phyloP scores from a whole-genome alignment of 2,888 invertebrate species.

The Epicampocera succincta region DNA sequence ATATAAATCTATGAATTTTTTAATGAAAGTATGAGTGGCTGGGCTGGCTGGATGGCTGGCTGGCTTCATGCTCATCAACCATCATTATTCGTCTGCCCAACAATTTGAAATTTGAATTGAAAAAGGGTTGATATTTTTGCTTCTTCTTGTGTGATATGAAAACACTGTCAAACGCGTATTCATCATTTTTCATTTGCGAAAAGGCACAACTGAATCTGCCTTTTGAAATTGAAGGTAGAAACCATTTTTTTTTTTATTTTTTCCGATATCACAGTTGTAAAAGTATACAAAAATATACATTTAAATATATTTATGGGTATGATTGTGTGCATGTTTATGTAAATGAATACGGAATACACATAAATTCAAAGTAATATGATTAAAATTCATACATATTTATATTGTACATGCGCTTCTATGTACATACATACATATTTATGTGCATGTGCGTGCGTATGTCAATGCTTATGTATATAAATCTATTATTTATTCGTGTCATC shows the following conservation, averaged over 20 bases:
- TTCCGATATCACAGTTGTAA: not conserved
- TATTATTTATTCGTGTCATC: constrained; percentile 48
- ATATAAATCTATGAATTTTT: constrained; percentile 32
- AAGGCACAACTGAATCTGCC: not conserved
- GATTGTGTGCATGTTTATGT: not conserved
- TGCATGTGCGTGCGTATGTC: not conserved
- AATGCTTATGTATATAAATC: no score
- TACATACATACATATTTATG: not conserved
- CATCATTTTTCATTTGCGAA: constrained; percentile 35
- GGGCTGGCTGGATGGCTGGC: no score
- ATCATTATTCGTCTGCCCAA: constrained; percentile 34
- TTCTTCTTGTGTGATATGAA: constrained; percentile 39
- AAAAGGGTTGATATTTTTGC: constrained; percentile 51
- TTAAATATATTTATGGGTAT: not conserved
- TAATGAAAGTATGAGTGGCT: constrained; percentile 27
- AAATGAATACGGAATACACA: constrained; percentile 8
- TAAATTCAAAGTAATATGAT: constrained; percentile 42
- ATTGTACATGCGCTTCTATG: no score
- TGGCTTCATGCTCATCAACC: constrained; percentile 23
- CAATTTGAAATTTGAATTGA: constrained; percentile 14
- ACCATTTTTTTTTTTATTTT: constrained; percentile 31
- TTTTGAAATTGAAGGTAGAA: constrained; percentile 9
- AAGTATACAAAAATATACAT: not conserved
- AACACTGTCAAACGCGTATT: constrained; percentile 54
- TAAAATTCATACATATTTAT: constrained; percentile 43